Evolutionary conservation across 2,888 invertebrate genomes (phyloP).

Genomic region (Trissolcus japonicus): DNA sequence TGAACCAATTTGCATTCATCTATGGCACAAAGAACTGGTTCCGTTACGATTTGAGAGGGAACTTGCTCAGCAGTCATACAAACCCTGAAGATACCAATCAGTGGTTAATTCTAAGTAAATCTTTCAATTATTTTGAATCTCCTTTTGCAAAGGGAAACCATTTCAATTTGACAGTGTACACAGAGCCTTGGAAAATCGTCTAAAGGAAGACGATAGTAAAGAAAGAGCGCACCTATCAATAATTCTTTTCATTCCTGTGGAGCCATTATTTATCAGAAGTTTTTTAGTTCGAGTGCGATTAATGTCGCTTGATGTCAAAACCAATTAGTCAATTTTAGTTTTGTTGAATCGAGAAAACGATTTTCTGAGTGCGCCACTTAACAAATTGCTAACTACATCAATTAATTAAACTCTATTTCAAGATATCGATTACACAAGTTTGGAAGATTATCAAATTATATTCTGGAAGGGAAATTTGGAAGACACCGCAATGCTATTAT

Average conservation of each 20-base stretch:
- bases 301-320: background rate
- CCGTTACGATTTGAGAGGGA: slow-evolving; percentile 87
- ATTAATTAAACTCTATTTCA: slow-evolving; percentile 69
- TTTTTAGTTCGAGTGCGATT: background rate
- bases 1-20: slow-evolving; percentile 85
- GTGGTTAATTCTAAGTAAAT: slow-evolving; percentile 86
- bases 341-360: background rate
- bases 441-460: slow-evolving; percentile 83
- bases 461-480: slow-evolving; percentile 91
- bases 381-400: slow-evolving; percentile 6
- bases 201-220: background rate
- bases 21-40: slow-evolving; percentile 88
- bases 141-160: too few relatives aligned
- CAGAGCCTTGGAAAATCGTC: background rate
- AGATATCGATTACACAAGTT: slow-evolving; percentile 83
- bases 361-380: slow-evolving; percentile 1
- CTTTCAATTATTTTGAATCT: background rate
- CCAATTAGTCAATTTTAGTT: slow-evolving; percentile 3
- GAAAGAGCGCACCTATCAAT: background rate
- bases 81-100: slow-evolving; percentile 79
- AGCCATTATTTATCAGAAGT: background rate
- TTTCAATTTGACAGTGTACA: slow-evolving; percentile 1
- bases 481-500: slow-evolving; percentile 83
- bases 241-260: too few relatives aligned
- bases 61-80: slow-evolving; percentile 80